A percentile compares a stretch with the other conserved stretches of the same genome.
Evolutionary conservation across 2,888 invertebrate genomes (phyloP).

Genomic region (Synanthedon formicaeformis): DNA sequence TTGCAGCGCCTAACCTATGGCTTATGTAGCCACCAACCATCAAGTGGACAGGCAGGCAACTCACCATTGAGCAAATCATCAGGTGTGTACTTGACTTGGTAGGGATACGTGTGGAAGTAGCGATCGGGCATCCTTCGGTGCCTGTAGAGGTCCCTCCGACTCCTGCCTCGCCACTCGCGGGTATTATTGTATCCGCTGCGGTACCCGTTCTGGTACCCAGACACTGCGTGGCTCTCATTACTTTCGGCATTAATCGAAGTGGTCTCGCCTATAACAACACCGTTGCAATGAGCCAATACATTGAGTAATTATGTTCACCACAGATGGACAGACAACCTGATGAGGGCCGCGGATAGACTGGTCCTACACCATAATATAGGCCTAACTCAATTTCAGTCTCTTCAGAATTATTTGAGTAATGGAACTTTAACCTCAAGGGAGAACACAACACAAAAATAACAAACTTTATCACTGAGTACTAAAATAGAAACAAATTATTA

Average conservation of each 20-base stretch:
- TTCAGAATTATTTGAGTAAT: no score
- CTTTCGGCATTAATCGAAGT: background rate
- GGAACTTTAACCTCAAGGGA: no score
- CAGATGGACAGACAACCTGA: no score
- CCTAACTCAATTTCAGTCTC: no score
- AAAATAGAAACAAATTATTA: no score
- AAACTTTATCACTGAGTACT: no score
- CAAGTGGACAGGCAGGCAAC: slow-evolving; percentile 4
- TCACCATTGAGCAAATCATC: slow-evolving; percentile 69
- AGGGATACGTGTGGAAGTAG: slow-evolving; percentile 75
- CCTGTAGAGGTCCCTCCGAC: slow-evolving; percentile 14
- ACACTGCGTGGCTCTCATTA: background rate
- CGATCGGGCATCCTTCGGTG: slow-evolving; percentile 72
- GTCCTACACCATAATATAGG: no score
- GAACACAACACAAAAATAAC: no score
- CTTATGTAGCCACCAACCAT: background rate
- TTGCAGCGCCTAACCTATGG: background rate
- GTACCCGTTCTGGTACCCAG: background rate
- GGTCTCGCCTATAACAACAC: background rate
- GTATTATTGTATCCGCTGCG: slow-evolving; percentile 6
- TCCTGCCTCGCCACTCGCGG: slow-evolving; percentile 29
- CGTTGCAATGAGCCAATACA: no score
- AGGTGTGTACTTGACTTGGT: slow-evolving; percentile 75
- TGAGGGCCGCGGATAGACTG: no score
- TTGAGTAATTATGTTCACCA: no score